Evolutionary conservation across 2,797 vertebrate genomes (phyloP), one percentile per base, ranked within the genome.

Genomic region (Sardinella longiceps): DNA sequence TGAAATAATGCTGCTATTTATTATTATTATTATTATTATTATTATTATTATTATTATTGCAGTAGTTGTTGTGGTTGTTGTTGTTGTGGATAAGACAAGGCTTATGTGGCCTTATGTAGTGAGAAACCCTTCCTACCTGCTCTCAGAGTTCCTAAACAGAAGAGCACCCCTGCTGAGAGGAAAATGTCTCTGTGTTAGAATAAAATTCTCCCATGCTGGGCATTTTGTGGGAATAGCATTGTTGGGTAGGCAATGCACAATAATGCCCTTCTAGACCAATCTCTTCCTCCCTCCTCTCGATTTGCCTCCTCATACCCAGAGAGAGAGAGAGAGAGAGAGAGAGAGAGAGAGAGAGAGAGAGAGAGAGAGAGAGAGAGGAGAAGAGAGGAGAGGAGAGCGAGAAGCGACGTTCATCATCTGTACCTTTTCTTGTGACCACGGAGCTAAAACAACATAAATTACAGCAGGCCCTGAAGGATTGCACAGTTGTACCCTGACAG

Each of bases 381-480:
- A 10, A 6, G n/a, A 15, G n/a, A 25, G 60, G 12, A 12, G 30
- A 70, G 37, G 70, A 77, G 70, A 77, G 33, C 33, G 70, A 43
- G 70, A 87, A 87, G 85, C 56, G 37, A 81, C 84, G 87, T 88
- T 90, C 88, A 87, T 89, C 87, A 88, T 87, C 84, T 63, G 84
- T 81, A 84, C 86, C 85, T 88, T 87, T 88, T 80, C 37, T 84
- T 85, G 82, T 46, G 88, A 86, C 88, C 86, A 86, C 89, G 84
- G 89, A 88, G 87, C 89, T 91, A 89, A 89, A 91, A 90, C 87
- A 84, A 85, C 87, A 89, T 91, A 90, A 91, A 86, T 91, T 90
- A 88, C 89, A 77, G 46, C 28, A 48, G 83, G 85, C 90, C 86
- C 80, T 90, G 91, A 85, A 87, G 90, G 88, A 89, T 84, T 80